Evolutionary conservation across 2,113 vertebrate species (phyloP).

Genomic region (Etheostoma cragini): DNA sequence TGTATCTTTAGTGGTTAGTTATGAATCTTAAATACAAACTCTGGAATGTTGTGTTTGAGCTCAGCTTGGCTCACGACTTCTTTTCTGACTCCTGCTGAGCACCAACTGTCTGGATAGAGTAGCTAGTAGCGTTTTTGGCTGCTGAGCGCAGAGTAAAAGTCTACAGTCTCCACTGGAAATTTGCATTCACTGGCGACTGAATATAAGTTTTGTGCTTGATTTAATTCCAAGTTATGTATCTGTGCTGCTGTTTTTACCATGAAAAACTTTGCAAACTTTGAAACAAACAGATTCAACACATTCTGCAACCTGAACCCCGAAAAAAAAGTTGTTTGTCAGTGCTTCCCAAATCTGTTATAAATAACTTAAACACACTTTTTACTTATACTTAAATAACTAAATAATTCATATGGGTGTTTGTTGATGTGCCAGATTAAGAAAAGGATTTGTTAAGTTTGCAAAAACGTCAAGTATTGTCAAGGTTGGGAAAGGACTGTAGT

Average conservation of each 20-base stretch:
- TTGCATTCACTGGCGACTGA: slow-evolving; percentile 2
- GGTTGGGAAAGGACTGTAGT: neutral
- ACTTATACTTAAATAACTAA: neutral
- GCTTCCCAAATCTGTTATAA: neutral
- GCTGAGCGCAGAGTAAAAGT: slow-evolving; percentile 12
- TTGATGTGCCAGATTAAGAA: neutral
- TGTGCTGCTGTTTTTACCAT: neutral
- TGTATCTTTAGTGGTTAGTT: neutral
- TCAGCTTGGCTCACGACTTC: slow-evolving; percentile 30
- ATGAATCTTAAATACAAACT: slow-evolving; percentile 11
- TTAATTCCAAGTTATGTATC: slow-evolving; percentile 14
- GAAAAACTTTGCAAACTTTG: slow-evolving; percentile 14
- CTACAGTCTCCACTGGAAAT: neutral
- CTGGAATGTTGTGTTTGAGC: neutral
- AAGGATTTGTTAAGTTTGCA: neutral
- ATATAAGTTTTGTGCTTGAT: slow-evolving; percentile 4
- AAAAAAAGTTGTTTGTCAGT: neutral
- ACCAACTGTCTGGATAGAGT: slow-evolving; percentile 39
- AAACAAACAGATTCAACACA: neutral
- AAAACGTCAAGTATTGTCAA: neutral
- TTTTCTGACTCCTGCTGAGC: slow-evolving; percentile 48
- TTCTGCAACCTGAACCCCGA: neutral
- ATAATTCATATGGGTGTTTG: neutral
- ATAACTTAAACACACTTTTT: neutral
- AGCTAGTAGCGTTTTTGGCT: slow-evolving; percentile 24